A percentile compares a stretch with the other conserved stretches of the same genome.
Conservation (phyloP, 2,113 vertebrate genomes). For the Xiphophorus couchianus region DNA sequence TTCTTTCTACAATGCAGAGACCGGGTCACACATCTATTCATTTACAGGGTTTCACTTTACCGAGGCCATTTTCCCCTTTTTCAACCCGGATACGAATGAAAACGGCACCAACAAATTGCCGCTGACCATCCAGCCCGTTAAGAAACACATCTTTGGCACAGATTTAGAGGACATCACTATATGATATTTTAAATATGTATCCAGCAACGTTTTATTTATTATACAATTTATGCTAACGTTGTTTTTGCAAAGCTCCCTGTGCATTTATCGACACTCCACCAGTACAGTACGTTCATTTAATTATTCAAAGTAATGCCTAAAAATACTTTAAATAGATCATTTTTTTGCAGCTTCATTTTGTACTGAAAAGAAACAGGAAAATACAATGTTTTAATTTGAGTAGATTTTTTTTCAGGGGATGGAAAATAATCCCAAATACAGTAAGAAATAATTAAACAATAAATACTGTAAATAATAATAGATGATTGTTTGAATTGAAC, state of each 20-base stretch:
- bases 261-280: neutral
- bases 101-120: conserved; percentile 60
- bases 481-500: too few relatives aligned
- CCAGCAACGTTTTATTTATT: neutral
- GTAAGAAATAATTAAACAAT: too few relatives aligned
- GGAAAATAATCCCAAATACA: too few relatives aligned
- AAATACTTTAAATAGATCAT: too few relatives aligned
- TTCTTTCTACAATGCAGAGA: conserved; percentile 68
- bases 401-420: too few relatives aligned
- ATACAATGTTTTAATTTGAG: too few relatives aligned
- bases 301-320: too few relatives aligned
- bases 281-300: too few relatives aligned
- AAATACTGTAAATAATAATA: too few relatives aligned
- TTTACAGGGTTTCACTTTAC: conserved; percentile 61
- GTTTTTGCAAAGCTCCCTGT: neutral
- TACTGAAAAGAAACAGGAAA: too few relatives aligned
- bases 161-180: conserved; percentile 63
- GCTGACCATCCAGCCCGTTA: conserved; percentile 51
- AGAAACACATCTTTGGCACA: neutral
- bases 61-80: conserved; percentile 67
- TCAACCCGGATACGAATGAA: conserved; percentile 75
- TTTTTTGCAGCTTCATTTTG: too few relatives aligned
- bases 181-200: conserved; percentile 7
- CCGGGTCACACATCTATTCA: conserved; percentile 68
- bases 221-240: neutral